Base-by-base conservation (phyloP, 2,888 invertebrate species). In the Idaea straminata region DNA sequence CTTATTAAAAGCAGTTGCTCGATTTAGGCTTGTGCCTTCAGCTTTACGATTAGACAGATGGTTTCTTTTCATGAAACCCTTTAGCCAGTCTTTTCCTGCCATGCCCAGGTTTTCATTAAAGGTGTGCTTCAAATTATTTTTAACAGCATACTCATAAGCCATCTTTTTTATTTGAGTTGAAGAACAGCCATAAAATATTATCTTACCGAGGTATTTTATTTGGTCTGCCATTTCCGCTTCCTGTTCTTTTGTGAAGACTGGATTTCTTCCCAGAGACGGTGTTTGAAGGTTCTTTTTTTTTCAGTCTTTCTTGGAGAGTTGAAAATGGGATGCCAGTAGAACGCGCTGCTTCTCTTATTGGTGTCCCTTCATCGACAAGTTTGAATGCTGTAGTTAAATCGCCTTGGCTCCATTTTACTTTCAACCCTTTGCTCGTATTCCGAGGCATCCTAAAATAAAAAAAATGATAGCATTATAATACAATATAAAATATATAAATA, bases 141-240 rank as follows among this genome's bases (percentile, higher is more conserved):
- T n/a, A n/a, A n/a, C n/a, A n/a, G n/a, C n/a, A n/a, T n/a, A n/a
- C n/a, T n/a, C n/a, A n/a, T n/a, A n/a, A n/a, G n/a, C n/a, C n/a
- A n/a, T n/a, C n/a, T n/a, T n/a, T n/a, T n/a, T n/a, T n/a, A n/a
- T n/a, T n/a, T n/a, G n/a, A n/a, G n/a, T n/a, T n/a, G n/a, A n/a
- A n/a, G n/a, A n/a, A n/a, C n/a, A n/a, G n/a, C n/a, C n/a, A n/a
- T n/a, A n/a, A n/a, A n/a, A n/a, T n/a, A n/a, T n/a, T n/a, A n/a
- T n/a, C n/a, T n/a, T n/a, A n/a, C n/a, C n/a, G n/a, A 66, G 57
- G 25, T 64, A 59, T 47, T 68, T 68, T 13, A 68, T 60, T 57
- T 64, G 65, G 25, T 62, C 60, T 25, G 65, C 65, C 66, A 68
- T 66, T 60, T 66, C 62, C 7, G 35, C 35, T 67, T 67, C 65